These are phyloP conservation scores for Urosaurus nigricauda DNA, from an alignment of 2,797 vertebrate genomes.

Conservation along the genomic window DNA sequence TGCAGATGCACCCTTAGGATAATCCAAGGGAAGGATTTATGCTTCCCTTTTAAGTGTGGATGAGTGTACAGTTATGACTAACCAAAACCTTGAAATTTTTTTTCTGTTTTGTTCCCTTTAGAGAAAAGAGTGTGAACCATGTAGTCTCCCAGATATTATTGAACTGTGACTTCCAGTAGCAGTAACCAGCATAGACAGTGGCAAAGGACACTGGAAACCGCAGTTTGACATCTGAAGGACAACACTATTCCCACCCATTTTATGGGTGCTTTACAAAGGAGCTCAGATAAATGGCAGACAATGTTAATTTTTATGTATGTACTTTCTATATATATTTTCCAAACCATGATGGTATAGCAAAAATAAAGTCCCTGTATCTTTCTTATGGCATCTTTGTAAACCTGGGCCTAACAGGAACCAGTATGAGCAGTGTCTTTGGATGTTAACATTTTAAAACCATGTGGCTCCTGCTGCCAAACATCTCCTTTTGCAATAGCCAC, in stretches of 20 bases:
- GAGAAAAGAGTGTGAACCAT: too few relatives aligned
- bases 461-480: background rate
- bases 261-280: background rate
- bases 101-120: background rate
- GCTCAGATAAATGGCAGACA: background rate
- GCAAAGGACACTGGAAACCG: too few relatives aligned
- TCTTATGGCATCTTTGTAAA: constrained; percentile 9
- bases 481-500: background rate
- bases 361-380: background rate
- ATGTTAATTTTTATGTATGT: constrained; percentile 1
- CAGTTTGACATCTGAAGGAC: too few relatives aligned
- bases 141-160: too few relatives aligned
- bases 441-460: background rate
- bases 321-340: background rate
- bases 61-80: background rate
- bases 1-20: background rate
- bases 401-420: background rate
- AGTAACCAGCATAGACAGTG: too few relatives aligned
- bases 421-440: background rate
- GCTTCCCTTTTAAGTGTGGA: background rate
- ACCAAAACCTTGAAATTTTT: background rate
- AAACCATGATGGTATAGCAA: background rate
- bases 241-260: too few relatives aligned
- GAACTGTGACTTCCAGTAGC: too few relatives aligned
- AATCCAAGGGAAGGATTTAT: constrained; percentile 34